Conservation (phyloP, 2,888 invertebrate species). For the Diadromus collaris region DNA sequence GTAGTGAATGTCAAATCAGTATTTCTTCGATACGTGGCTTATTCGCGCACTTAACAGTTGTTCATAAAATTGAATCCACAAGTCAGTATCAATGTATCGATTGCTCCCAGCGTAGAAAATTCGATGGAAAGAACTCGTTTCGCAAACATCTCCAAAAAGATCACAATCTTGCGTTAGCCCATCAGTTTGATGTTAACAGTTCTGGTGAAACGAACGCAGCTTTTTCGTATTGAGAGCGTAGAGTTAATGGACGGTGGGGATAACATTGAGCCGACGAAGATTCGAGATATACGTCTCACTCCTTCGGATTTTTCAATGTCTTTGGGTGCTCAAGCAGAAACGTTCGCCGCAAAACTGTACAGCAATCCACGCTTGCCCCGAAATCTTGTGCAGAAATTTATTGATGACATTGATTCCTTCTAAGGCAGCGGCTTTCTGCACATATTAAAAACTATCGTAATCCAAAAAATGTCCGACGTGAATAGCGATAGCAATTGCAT, state of each 20-base stretch:
- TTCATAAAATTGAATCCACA: conserved; percentile 28
- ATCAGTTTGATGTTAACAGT: conserved; percentile 9
- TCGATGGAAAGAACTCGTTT: conserved; percentile 24
- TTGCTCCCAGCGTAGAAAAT: conserved; percentile 11
- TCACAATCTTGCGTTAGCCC: conserved; percentile 27
- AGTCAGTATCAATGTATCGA: too few relatives aligned
- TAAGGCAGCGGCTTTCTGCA: conserved; percentile 21
- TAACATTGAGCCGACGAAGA: too few relatives aligned
- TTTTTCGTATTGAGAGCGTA: too few relatives aligned
- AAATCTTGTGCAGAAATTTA: conserved; percentile 34
- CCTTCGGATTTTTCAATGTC: too few relatives aligned
- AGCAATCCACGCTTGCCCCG: conserved; percentile 21
- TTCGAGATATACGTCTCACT: too few relatives aligned
- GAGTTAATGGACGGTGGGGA: too few relatives aligned
- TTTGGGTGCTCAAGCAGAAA: too few relatives aligned
- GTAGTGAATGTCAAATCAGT: background rate
- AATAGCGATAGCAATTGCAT: background rate
- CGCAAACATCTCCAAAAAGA: conserved; percentile 20
- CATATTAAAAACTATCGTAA: background rate
- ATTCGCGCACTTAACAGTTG: conserved; percentile 12
- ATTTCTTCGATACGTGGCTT: conserved; percentile 14
- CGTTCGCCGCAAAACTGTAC: conserved; percentile 32
- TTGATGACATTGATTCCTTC: conserved; percentile 22
- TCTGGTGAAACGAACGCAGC: too few relatives aligned
- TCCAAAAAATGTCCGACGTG: background rate